Evolutionary conservation across 2,888 invertebrate genomes (phyloP), one percentile per base, ranked within the genome.

Genomic region (Orthonychiurus folsomi): DNA sequence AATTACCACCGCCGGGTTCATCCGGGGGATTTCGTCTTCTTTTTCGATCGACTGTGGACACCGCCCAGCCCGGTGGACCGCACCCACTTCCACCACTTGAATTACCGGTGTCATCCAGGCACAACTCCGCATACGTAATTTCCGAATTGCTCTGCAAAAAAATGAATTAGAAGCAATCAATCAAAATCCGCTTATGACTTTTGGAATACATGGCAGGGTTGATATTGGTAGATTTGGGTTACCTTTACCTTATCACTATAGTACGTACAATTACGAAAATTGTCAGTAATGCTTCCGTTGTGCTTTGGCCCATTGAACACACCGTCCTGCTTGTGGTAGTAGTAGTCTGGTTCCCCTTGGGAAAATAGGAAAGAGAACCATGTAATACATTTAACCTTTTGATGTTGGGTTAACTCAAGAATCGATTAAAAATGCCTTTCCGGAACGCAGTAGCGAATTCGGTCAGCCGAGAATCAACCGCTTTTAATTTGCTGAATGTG

Each of bases 51-150:
- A 75, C 74, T 55, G 75, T 74, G 56, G 73, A 71, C 50, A 71
- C 72, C 59, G 62, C 53, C 70, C 71, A 69, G 48, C 66, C 69
- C 50, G 55, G 61, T n/a, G 21, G 21, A 52, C 52, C 52, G 20
- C 52, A 21, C 24, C 52, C 52, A n/a, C 52, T 55, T 60, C 66
- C 64, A 18, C 63, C 59, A 56, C 61, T 63, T 58, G 66, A 65
- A 26, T 60, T 62, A 62, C 63, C 65, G 80, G 81, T 63, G 82
- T 75, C 53, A 81, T 81, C 78, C 63, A 83, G 77, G 69, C 82
- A 81, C 68, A 84, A 77, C 74, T 84, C 84, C 52, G 83, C 84
- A 74, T 84, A 84, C 59, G 83, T 83, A 68, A 84, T 82, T 76
- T 84, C 83, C 65, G 81, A 80, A 65, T 76, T 72, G 65, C 73